Evolutionary conservation across 1,140 invertebrate genomes (phyloP).

Genomic region (Oncopeltus fasciatus): DNA sequence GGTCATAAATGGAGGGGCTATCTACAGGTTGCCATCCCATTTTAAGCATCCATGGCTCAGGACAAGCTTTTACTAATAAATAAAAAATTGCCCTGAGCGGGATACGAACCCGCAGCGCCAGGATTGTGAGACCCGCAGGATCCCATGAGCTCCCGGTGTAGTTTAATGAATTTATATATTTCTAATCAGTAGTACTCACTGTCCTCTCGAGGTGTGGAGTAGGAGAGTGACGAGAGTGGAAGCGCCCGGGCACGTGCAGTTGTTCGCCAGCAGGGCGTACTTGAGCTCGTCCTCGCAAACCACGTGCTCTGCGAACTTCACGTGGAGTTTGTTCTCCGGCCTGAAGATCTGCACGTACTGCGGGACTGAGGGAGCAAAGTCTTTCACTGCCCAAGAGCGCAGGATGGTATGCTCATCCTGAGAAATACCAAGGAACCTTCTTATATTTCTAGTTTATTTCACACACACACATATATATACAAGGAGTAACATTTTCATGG

Average conservation of each 20-base stretch:
- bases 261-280: conserved; percentile 90
- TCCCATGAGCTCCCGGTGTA: neutral
- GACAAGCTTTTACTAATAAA: no score
- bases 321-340: conserved; percentile 94
- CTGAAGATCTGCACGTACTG: conserved; percentile 97
- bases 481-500: no score
- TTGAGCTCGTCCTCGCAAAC: conserved; percentile 97
- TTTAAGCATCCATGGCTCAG: no score
- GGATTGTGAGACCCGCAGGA: neutral
- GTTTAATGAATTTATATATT: neutral
- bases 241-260: conserved; percentile 91
- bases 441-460: no score
- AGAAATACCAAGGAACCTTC: conserved; percentile 2
- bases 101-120: neutral
- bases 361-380: conserved; percentile 87
- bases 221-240: conserved; percentile 90
- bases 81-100: neutral
- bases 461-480: no score
- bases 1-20: no score
- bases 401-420: conserved; percentile 93
- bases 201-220: conserved; percentile 87
- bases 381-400: conserved; percentile 94
- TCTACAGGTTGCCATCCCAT: no score
- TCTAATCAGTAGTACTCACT: conserved; percentile 49
- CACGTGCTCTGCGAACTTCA: conserved; percentile 93